These are phyloP conservation scores for Anarsia innoxiella DNA, from an alignment of 2,888 invertebrate genomes.

Conservation along the genomic window DNA sequence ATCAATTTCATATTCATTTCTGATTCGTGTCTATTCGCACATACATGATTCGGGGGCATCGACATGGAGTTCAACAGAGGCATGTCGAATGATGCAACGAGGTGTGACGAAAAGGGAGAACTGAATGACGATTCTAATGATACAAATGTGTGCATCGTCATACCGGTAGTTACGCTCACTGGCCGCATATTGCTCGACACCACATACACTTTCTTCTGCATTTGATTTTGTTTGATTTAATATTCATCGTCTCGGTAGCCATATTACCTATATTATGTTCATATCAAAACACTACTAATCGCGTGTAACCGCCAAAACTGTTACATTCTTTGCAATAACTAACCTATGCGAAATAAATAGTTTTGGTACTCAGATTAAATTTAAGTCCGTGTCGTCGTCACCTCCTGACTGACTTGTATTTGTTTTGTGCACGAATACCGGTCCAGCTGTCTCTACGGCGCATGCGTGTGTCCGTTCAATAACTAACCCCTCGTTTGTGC, in stretches of 20 bases:
- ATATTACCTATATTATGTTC: too few relatives aligned
- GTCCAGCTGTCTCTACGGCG: constrained; percentile 38
- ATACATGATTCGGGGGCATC: constrained; percentile 30
- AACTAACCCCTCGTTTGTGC: constrained; percentile 38
- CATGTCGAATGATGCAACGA: constrained; percentile 47
- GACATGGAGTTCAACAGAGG: constrained; percentile 40
- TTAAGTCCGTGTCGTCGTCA: constrained; percentile 57
- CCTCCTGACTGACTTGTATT: constrained; percentile 58
- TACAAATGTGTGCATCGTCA: constrained; percentile 48
- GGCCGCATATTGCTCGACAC: constrained; percentile 38
- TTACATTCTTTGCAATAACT: too few relatives aligned
- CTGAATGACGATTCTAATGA: constrained; percentile 21
- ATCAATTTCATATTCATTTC: too few relatives aligned
- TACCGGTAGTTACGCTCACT: constrained; percentile 52
- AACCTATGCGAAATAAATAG: too few relatives aligned
- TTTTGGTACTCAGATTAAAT: too few relatives aligned
- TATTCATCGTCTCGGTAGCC: constrained; percentile 11
- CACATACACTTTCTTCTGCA: constrained; percentile 65
- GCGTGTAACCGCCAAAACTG: too few relatives aligned
- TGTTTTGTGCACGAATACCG: constrained; percentile 53
- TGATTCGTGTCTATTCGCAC: too few relatives aligned
- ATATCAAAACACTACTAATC: too few relatives aligned
- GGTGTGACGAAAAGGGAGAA: constrained; percentile 59
- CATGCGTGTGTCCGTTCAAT: constrained; percentile 66
- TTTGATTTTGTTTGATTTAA: constrained; percentile 51